Evolutionary conservation across 2,797 vertebrate genomes (phyloP).

Genomic region (Alauda arvensis): DNA sequence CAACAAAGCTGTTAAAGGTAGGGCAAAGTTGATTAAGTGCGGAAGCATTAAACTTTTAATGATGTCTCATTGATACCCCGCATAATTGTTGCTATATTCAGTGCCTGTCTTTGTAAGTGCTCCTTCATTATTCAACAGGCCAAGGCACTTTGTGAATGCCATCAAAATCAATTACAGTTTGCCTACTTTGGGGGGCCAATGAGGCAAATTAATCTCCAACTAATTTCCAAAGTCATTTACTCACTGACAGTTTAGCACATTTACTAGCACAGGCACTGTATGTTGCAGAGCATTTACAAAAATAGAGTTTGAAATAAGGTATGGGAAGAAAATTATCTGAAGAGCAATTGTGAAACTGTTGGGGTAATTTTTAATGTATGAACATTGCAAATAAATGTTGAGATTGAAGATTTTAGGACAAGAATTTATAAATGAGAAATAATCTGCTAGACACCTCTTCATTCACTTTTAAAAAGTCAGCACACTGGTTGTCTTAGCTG

Average conservation of each 20-base stretch:
- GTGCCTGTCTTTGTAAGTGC: slow-evolving; percentile 31
- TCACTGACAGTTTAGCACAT: slow-evolving; percentile 50
- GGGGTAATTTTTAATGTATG: background rate
- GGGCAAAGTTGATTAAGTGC: slow-evolving; percentile 49
- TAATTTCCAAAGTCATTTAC: slow-evolving; percentile 76
- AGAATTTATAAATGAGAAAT: background rate
- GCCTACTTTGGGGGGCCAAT: slow-evolving; percentile 67
- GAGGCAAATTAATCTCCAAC: slow-evolving; percentile 78
- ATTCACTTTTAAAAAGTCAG: background rate
- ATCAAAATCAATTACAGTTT: slow-evolving; percentile 75
- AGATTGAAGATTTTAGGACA: background rate
- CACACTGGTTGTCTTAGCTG: background rate
- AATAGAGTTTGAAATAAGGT: slow-evolving; percentile 11
- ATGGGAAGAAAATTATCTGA: slow-evolving; percentile 2
- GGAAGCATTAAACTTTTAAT: slow-evolving; percentile 57
- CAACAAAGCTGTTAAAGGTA: slow-evolving; percentile 42
- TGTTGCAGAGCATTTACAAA: slow-evolving; percentile 43
- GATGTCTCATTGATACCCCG: slow-evolving; percentile 55
- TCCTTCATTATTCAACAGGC: slow-evolving; percentile 62
- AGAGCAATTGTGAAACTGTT: background rate
- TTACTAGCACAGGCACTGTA: slow-evolving; percentile 39
- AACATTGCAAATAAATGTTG: background rate
- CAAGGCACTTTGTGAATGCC: slow-evolving; percentile 60
- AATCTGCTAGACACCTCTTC: background rate
- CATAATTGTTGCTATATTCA: slow-evolving; percentile 59